A percentile compares a stretch with the other conserved stretches of the same genome.
phyloP scores from a whole-genome alignment of 2,888 invertebrate species.

The Trisateles emortualis region DNA sequence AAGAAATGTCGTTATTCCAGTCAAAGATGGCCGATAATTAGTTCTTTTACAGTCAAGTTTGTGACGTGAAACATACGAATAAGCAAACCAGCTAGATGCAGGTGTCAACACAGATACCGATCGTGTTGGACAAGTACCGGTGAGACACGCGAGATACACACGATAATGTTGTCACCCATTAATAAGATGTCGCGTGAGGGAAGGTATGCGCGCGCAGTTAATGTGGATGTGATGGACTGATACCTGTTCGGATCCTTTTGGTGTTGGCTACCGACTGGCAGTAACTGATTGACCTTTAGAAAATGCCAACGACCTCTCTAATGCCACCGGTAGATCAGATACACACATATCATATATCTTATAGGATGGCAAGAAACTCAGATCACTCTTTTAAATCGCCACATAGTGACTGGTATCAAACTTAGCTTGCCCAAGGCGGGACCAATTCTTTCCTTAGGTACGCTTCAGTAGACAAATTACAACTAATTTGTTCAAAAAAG shows the following conservation, averaged over 20 bases:
- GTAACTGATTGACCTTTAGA: constrained; percentile 3
- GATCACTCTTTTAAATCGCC: no score
- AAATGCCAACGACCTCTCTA: neutral
- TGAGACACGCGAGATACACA: constrained; percentile 53
- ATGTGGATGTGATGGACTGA: constrained; percentile 31
- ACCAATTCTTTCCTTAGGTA: no score
- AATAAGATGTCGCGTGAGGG: constrained; percentile 46
- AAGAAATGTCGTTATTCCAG: neutral
- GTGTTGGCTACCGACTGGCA: constrained; percentile 2
- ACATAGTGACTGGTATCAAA: no score
- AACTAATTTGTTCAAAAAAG: no score
- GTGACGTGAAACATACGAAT: constrained; percentile 33
- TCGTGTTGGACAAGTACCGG: constrained; percentile 49
- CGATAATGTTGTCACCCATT: constrained; percentile 57
- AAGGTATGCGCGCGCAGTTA: constrained; percentile 29
- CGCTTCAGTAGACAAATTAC: no score
- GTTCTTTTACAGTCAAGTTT: constrained; percentile 22
- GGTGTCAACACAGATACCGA: constrained; percentile 55
- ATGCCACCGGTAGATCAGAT: no score
- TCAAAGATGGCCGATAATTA: constrained; percentile 16
- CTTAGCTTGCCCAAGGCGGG: no score
- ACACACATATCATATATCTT: no score
- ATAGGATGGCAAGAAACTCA: no score
- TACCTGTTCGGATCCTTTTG: constrained; percentile 8
- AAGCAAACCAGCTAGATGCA: constrained; percentile 38